Base-by-base conservation (phyloP, 2,113 vertebrate genomes). In the Neotoma lepida region DNA sequence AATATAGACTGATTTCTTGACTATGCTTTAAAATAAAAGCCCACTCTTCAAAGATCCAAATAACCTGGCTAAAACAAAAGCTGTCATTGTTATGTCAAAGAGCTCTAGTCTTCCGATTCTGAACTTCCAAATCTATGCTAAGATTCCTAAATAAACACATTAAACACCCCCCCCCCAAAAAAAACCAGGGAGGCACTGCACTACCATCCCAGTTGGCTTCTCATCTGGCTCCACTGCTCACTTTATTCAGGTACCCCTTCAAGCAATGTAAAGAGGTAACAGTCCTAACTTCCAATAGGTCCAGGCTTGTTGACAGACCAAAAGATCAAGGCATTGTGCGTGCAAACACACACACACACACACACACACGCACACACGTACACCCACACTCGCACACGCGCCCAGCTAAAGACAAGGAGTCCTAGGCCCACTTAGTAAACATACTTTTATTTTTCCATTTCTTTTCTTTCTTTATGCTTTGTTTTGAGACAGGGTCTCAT, bases 211-310 rank as follows among this genome's bases (percentile, higher is more conserved):
- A 14, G 7, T 0, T 2, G 33, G 80, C 24, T 86, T n/a, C 0
- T 63, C 88, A 86, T 0, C 35, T 70, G 41, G 20, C 44, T 86
- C 89, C 17, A 92, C 58, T 1, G 6, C 82, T 92, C 24, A 17
- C 51, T 0, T 90, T 15, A 63, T 86, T 95, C 94, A 92, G 35
- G 64, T 93, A 95, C 86, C 74, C 28, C 56, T 71, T 0, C 95
- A 20, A 88, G 89, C 93, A 91, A 95, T 90, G 96, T 85, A 96
- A 98, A 95, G 97, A 61, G 1, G 35, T 20, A 87, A 17, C 3
- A 1, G 49, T 70, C 1, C 26, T 20, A 95, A 86, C 89, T 28
- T 15, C 6, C 1, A 73, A 71, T 30, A 86, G 81, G 74, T n/a
- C 91, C 39, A 44, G 3, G 1, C 4, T 82, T 85, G 70, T 41